Conservation (phyloP, 2,113 vertebrate species). For the Gallinago media region DNA sequence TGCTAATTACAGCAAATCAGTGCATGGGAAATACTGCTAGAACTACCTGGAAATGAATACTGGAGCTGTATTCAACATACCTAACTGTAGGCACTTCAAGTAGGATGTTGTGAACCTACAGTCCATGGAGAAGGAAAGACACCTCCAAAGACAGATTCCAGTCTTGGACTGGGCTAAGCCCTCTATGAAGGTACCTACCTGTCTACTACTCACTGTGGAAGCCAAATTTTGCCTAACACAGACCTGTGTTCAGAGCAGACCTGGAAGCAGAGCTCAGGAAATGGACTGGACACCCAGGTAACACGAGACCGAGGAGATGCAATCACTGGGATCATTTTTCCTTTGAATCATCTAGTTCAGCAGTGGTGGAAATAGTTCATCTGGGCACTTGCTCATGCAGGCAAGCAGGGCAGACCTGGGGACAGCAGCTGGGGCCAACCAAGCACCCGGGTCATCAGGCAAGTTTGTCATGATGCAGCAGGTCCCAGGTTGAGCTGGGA, state of each 20-base stretch:
- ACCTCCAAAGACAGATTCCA: not conserved
- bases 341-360: not conserved
- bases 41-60: not conserved
- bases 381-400: not conserved
- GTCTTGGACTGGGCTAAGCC: not conserved
- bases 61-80: not conserved
- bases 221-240: not conserved
- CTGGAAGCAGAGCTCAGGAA: not conserved
- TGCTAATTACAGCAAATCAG: not conserved
- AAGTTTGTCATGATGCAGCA: not conserved
- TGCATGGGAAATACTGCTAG: not conserved
- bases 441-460: not conserved
- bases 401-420: not conserved
- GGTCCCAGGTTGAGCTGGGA: not conserved
- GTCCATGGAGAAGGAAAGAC: not conserved
- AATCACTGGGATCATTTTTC: not conserved
- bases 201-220: not conserved
- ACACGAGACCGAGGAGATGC: not conserved
- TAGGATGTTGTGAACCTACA: not conserved
- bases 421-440: not conserved
- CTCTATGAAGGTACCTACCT: not conserved
- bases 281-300: not conserved
- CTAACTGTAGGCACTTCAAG: not conserved
- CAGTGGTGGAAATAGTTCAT: not conserved
- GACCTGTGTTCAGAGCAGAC: not conserved